Evolutionary conservation across 2,113 vertebrate species (phyloP).

Genomic region (Ceyx melanurus): DNA sequence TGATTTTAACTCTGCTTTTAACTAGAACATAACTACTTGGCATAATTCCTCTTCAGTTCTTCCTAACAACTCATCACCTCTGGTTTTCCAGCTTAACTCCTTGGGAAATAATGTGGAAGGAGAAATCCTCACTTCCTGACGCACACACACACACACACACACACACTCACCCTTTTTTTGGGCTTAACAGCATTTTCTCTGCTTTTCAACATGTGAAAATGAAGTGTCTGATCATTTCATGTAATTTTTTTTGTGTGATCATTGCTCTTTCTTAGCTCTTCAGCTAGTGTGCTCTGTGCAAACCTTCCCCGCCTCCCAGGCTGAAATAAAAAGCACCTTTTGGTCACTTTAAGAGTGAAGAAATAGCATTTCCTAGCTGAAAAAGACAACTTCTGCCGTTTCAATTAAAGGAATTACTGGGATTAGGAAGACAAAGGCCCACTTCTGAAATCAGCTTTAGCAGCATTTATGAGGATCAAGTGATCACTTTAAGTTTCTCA

Average conservation of each 20-base stretch:
- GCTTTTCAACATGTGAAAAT: neutral
- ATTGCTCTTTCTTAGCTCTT: neutral
- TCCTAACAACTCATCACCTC: neutral
- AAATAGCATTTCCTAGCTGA: neutral
- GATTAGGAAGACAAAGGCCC: slow-evolving; percentile 61
- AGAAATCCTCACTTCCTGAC: neutral
- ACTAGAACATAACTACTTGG: neutral
- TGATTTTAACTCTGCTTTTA: neutral
- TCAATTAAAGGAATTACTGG: slow-evolving; percentile 65
- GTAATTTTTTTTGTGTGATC: neutral
- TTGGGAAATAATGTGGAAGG: neutral
- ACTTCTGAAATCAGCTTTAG: slow-evolving; percentile 60
- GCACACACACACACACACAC: too few relatives aligned
- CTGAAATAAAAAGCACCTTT: neutral
- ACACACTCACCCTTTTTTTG: rapidly evolving
- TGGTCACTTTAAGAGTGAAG: neutral
- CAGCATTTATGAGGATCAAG: slow-evolving; percentile 20
- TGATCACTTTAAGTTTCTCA: slow-evolving; percentile 29
- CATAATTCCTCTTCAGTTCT: neutral
- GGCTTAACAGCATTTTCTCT: neutral
- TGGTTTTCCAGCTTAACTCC: neutral
- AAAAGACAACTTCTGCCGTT: slow-evolving; percentile 36
- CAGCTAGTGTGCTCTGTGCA: neutral
- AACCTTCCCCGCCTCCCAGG: neutral
- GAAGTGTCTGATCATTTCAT: neutral